phyloP scores from a whole-genome alignment of 1,140 invertebrate genomes.

The Drosophila insularis region DNA sequence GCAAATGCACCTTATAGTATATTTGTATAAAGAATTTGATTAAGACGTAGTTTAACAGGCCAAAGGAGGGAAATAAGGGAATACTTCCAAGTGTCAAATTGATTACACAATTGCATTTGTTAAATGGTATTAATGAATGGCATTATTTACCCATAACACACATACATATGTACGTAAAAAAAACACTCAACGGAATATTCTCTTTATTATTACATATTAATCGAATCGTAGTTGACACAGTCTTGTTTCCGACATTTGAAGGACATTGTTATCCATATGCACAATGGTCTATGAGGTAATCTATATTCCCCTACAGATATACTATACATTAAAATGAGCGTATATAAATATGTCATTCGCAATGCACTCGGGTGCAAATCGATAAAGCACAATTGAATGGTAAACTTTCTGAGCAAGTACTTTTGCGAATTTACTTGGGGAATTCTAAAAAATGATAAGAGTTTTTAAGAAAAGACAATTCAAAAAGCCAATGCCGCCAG shows the following conservation, averaged over 20 bases:
- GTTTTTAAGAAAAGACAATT: not conserved
- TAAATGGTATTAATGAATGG: slow-evolving; percentile 66
- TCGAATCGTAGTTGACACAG: not conserved
- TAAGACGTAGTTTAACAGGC: slow-evolving; percentile 12
- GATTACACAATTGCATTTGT: slow-evolving; percentile 58
- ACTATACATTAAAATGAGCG: no score
- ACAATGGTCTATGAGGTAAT: not conserved
- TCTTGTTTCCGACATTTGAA: not conserved
- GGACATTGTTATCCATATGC: not conserved
- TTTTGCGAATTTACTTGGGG: not conserved
- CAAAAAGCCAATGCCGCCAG: no score
- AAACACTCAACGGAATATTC: not conserved
- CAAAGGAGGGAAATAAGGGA: not conserved
- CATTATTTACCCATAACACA: slow-evolving; percentile 32
- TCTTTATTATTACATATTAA: not conserved
- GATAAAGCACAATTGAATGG: not conserved
- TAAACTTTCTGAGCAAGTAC: not conserved
- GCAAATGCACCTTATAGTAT: slow-evolving; percentile 11
- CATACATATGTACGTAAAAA: not conserved
- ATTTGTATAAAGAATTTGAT: slow-evolving; percentile 3
- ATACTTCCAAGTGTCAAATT: slow-evolving; percentile 67
- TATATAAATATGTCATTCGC: not conserved
- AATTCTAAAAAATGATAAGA: not conserved
- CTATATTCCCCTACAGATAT: not conserved
- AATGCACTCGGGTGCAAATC: slow-evolving; percentile 2